Evolutionary conservation across 2,113 vertebrate genomes (phyloP), one percentile per base, ranked within the genome.

Genomic region (Papio anubis): DNA sequence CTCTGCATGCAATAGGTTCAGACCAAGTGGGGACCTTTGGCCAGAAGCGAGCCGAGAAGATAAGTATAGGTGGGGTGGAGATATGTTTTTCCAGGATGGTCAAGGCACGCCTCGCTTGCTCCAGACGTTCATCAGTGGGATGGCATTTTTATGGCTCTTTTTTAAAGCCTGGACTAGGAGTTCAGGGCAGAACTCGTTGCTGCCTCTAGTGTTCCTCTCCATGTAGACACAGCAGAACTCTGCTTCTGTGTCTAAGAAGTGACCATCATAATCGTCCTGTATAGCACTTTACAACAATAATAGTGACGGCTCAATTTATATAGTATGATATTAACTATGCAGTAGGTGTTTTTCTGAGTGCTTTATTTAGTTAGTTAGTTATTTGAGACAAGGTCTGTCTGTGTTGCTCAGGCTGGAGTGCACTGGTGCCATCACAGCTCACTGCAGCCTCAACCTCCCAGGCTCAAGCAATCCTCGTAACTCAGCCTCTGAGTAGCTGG

Each of bases 121-220:
- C 72, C 90, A 93, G 94, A 92, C 13, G 40, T 92, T 64, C 3
- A 6, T 87, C 87, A 92, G 50, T 85, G 73, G 82, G 70, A 75
- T 75, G 86, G 90, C 70, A 88, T 96, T 92, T 97, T 94, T 97
- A 93, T 88, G 89, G 43, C 38, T 96, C 86, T 75, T 80, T 92
- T 79, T 55, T 35, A 90, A 96, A 83, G 61, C 43, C 64, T 89
- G 45, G 30, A 84, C 86, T 94, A 70, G 35, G 43, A 81, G 45
- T 89, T 72, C 30, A 84, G 52, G 61, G 59, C 40, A 94, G 43
- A 92, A 30, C 43, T 72, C 68, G 27, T 1, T 25, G 14, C 27
- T 87, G 68, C 35, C 48, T 64, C 20, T 61, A 32, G 90, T 27
- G 78, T 38, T 73, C 10, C 61, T 93, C 27, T 81, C 50, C 89